Evolutionary conservation across 2,797 vertebrate species (phyloP).

Genomic region (Tragelaphus oryx): DNA sequence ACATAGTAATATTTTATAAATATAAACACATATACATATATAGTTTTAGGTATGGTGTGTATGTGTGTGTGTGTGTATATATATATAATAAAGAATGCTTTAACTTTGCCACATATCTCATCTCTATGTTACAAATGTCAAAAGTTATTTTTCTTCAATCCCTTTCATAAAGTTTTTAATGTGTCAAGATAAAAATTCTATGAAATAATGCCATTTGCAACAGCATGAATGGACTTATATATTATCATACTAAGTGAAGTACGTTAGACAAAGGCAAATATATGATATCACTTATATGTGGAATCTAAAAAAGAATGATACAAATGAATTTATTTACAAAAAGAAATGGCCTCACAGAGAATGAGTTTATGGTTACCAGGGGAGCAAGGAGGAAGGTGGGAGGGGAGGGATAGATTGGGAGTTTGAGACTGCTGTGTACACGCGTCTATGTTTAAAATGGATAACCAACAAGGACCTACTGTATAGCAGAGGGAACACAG

Average conservation of each 20-base stretch:
- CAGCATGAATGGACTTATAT: neutral
- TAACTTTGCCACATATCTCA: neutral
- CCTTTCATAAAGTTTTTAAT: neutral
- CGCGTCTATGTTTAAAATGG: neutral
- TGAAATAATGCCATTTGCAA: neutral
- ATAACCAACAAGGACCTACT: neutral
- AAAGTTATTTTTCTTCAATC: neutral
- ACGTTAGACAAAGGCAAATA: neutral
- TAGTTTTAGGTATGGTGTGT: neutral
- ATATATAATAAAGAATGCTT: neutral
- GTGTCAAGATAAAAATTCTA: neutral
- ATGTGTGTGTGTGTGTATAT: rapidly evolving
- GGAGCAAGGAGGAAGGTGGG: neutral
- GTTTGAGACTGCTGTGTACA: neutral
- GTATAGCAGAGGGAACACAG: neutral
- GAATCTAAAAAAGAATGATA: neutral
- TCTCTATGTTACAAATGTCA: neutral
- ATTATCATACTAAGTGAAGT: neutral
- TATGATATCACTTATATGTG: neutral
- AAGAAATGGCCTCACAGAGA: neutral
- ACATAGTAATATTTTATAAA: neutral
- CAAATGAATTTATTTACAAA: neutral
- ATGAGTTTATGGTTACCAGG: neutral
- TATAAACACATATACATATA: neutral
- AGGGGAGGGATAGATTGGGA: neutral